Evolutionary conservation across 2,113 vertebrate species (phyloP).

Genomic region (Notechis scutatus): DNA sequence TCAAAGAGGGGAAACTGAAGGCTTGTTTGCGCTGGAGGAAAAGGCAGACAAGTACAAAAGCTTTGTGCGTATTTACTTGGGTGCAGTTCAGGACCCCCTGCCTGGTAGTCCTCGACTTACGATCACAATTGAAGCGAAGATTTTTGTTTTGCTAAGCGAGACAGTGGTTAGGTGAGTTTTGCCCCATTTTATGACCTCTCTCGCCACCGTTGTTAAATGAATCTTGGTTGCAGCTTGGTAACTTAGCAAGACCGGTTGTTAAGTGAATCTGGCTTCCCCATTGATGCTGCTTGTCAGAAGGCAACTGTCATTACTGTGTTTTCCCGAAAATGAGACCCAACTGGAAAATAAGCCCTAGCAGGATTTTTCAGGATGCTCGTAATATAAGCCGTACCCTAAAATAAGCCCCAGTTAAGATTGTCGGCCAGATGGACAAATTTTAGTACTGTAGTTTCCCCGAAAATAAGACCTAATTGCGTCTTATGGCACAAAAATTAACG

Average conservation of each 20-base stretch:
- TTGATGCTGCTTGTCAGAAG: background rate
- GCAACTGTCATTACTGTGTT: too few species aligned
- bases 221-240: background rate
- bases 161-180: background rate
- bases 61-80: background rate
- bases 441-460: too few species aligned
- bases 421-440: too few species aligned
- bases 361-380: too few species aligned
- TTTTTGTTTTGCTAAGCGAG: too few species aligned
- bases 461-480: too few species aligned
- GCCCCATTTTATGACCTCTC: too few species aligned
- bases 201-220: background rate
- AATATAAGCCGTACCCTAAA: too few species aligned
- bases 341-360: too few species aligned
- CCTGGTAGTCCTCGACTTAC: background rate
- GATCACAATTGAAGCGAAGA: background rate
- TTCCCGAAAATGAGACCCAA: too few species aligned
- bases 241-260: background rate
- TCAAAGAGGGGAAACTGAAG: background rate
- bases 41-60: background rate
- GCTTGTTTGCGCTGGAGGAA: background rate
- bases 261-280: background rate
- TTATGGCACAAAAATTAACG: too few species aligned
- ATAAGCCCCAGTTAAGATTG: too few species aligned
- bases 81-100: background rate